Evolutionary conservation across 2,888 invertebrate genomes (phyloP), one percentile per base, ranked within the genome.

Genomic region (Scotopteryx bipunctaria): DNA sequence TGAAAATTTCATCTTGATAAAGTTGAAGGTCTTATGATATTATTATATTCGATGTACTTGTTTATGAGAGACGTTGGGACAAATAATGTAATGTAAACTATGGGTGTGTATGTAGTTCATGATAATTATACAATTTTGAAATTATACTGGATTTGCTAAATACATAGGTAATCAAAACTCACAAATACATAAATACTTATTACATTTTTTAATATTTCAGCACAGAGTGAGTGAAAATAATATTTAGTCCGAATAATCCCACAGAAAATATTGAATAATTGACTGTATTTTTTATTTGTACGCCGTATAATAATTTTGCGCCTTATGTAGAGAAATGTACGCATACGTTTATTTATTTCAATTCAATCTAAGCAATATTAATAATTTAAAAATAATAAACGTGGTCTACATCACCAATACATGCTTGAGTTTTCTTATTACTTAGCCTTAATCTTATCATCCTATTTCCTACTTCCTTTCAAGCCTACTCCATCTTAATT

Each of bases 311-410:
- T 71, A 73, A 74, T 47, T 78, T 77, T 77, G 71, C 72, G 80
- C 79, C 78, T 77, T 81, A 75, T 65, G 74, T 81, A 81, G 75
- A 66, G 73, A 72, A 71, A 68, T 76, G 69, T 83, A 79, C 81
- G 76, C 83, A 81, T 83, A 81, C 69, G 78, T 76, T 77, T 81
- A 83, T 86, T 90, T 85, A 85, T 87, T 89, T 85, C 66, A 74
- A 84, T 83, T 87, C 81, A 78, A 86, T 81, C 68, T 86, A 86
- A 86, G 87, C 87, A 88, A 87, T 89, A 88, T 83, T 83, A 84
- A 82, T 80, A 83, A 86, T 77, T 77, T 78, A 78, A 76, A 77
- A 82, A 77, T 71, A 55, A 45, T 77, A 83, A 86, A 87, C 81
- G 77, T 83, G 84, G 76, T 84, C 82, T 80, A 83, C 76, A 83